Evolutionary conservation across 2,113 vertebrate species (phyloP).

Genomic region (Sporophila hypoxantha): DNA sequence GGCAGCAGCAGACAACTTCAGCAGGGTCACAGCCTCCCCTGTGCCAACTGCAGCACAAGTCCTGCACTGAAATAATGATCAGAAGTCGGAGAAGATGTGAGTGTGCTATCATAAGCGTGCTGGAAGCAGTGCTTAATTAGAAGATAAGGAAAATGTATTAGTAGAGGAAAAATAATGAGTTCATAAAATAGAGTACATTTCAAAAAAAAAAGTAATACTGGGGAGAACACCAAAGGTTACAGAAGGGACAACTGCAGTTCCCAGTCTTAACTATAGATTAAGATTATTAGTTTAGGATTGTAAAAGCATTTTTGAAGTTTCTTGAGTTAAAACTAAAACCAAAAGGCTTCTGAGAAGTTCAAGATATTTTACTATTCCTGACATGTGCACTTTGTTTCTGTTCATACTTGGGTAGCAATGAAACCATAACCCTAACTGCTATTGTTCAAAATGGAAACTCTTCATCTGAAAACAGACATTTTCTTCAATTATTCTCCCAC

Average conservation of each 20-base stretch:
- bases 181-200: constrained; percentile 27
- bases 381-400: neutral
- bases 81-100: neutral
- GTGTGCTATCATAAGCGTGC: neutral
- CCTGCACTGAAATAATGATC: neutral
- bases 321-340: neutral
- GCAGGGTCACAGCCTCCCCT: neutral
- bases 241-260: constrained; percentile 16
- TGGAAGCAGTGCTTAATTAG: constrained; percentile 42
- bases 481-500: neutral
- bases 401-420: neutral
- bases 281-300: neutral
- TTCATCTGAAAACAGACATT: neutral
- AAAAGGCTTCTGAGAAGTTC: neutral
- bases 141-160: constrained; percentile 46
- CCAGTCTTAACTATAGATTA: neutral
- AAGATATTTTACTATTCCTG: neutral
- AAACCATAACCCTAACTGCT: neutral
- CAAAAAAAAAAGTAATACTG: neutral
- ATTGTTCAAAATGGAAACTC: neutral
- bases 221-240: constrained; percentile 25
- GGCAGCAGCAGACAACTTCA: neutral
- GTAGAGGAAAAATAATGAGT: constrained; percentile 45
- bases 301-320: neutral
- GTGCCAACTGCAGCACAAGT: neutral